Base-by-base conservation (phyloP, 2,888 invertebrate genomes). In the Crematogaster levior region DNA sequence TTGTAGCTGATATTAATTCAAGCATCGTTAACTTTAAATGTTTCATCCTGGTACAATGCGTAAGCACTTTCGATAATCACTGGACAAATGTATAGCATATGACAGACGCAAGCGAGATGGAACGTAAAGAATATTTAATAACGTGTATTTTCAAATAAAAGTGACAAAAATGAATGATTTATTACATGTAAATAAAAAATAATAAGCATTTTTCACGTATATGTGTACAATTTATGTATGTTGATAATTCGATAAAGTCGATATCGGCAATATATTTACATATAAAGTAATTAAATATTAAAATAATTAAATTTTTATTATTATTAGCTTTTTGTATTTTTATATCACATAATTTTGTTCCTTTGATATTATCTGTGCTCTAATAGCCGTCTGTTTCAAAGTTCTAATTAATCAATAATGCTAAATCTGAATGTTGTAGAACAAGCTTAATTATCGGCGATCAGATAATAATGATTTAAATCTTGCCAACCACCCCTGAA, bases 381-480 rank as follows among this genome's bases (percentile, higher is more conserved):
- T 27, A 24, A 3, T 46, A 61, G 30, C 9, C 12, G 4, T 43
- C 21, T 4, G 18, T 56, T 68, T 4, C 43, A 0, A 68, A 79
- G 18, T 79, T 79, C 3, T 34, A 68, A 15, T 43, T 70, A 53
- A 79, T 79, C 34, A 56, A 68, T 70, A 79, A 68, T n/a, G 56
- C 15, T 30, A 43, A n/a, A 70, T n/a, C 12, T 34, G n/a, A 56
- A 56, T 24, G 43, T 34, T 56, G 21, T 15, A 68, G 18, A 65
- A 65, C 65, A 40, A 24, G 51, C 65, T 79, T 58, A 68, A 79
- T 79, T 79, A 79, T 68, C 34, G n/a, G 12, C 43, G 21, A 77
- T 79, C 53, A 79, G 21, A 24, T 43, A 79, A 40, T 66, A 21
- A 53, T 53, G 70, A 68, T 56, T 70, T 56, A 68, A 68, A 30